Evolutionary conservation across 2,888 invertebrate species (phyloP).

Genomic region (Teinopalpus imperialis): DNA sequence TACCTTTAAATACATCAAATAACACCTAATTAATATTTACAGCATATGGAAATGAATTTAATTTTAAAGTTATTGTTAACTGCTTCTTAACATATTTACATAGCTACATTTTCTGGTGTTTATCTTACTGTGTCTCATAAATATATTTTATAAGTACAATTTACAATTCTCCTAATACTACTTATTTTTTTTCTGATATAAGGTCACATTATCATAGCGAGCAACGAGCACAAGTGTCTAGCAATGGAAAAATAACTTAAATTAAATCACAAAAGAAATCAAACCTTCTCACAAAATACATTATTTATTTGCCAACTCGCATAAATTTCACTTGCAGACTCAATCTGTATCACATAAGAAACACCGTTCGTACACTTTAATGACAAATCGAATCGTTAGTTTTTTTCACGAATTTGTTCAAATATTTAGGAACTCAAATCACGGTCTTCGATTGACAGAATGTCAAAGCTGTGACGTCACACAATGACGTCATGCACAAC

Average conservation of each 20-base stretch:
- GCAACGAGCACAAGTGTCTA: slow-evolving; percentile 46
- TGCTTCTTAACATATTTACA: slow-evolving; percentile 75
- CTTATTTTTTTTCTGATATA: slow-evolving; percentile 51
- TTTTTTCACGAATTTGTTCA: slow-evolving; percentile 46
- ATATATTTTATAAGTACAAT: slow-evolving; percentile 74
- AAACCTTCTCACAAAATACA: slow-evolving; percentile 26
- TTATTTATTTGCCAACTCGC: slow-evolving; percentile 34
- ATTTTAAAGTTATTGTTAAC: slow-evolving; percentile 62
- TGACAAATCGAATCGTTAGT: slow-evolving; percentile 40
- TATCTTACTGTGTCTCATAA: slow-evolving; percentile 80
- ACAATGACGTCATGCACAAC: slow-evolving; percentile 81
- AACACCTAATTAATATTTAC: slow-evolving; percentile 64
- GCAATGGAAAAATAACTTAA: slow-evolving; percentile 21
- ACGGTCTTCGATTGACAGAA: slow-evolving; percentile 80
- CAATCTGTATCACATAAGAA: slow-evolving; percentile 44
- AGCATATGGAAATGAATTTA: slow-evolving; percentile 60
- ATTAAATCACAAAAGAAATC: slow-evolving; percentile 43
- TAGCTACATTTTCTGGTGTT: slow-evolving; percentile 77
- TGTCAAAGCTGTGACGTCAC: slow-evolving; percentile 84
- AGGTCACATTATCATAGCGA: slow-evolving; percentile 63
- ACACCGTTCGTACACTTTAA: slow-evolving; percentile 38
- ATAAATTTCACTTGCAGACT: slow-evolving; percentile 42
- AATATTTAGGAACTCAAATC: slow-evolving; percentile 79
- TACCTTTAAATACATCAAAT: slow-evolving; percentile 26
- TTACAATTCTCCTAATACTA: slow-evolving; percentile 74